Conservation (phyloP, 2,888 invertebrate genomes). For the Dasypogon diadema region DNA sequence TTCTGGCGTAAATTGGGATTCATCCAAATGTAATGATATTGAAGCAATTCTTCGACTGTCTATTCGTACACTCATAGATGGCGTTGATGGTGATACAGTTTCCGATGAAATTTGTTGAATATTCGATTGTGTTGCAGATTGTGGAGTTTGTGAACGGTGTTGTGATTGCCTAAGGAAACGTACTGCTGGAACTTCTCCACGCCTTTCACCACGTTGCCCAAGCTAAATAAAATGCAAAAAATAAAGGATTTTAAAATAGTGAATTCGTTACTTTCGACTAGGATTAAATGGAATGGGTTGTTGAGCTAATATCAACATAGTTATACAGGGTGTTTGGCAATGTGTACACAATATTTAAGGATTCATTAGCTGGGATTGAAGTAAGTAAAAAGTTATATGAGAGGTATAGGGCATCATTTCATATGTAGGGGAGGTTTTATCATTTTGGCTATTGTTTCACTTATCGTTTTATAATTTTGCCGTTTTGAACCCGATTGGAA, state of each 20-base stretch:
- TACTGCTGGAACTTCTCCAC: neutral
- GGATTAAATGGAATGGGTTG: too few species aligned
- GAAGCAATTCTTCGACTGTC: constrained; percentile 18
- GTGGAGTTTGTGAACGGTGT: neutral
- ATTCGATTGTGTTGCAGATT: neutral
- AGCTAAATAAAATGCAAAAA: constrained; percentile 4
- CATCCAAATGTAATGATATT: constrained; percentile 22
- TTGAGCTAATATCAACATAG: too few species aligned
- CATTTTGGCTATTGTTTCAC: too few species aligned
- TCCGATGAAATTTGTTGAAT: neutral
- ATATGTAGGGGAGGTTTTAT: too few species aligned
- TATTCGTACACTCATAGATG: constrained; percentile 5
- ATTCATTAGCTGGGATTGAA: too few species aligned
- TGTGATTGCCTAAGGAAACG: constrained; percentile 21
- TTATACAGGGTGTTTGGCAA: too few species aligned
- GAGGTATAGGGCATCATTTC: too few species aligned
- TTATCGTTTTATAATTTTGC: too few species aligned
- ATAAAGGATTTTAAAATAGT: neutral
- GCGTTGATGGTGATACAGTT: neutral
- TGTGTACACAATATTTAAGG: too few species aligned
- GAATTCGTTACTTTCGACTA: too few species aligned
- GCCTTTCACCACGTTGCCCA: constrained; percentile 3
- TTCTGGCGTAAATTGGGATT: neutral
- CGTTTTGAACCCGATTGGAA: too few species aligned
- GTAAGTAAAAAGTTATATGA: too few species aligned